Evolutionary conservation across 2,888 invertebrate species (phyloP).

Genomic region (Linnaemya vulpina): DNA sequence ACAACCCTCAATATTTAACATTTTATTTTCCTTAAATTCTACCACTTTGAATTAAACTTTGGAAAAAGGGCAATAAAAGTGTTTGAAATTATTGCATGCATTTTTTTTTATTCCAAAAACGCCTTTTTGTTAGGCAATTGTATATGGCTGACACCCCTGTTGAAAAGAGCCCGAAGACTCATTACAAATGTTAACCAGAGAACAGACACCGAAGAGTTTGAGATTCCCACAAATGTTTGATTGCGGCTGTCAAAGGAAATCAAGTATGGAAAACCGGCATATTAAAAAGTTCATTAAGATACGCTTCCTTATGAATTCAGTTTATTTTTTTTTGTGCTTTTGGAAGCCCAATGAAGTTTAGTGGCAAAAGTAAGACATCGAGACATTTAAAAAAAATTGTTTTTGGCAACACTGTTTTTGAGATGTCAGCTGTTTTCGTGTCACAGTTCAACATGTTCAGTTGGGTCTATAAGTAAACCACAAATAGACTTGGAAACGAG

Average conservation of each 20-base stretch:
- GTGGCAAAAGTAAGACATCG: too few species aligned
- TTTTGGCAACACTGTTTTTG: too few species aligned
- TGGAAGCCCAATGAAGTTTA: too few species aligned
- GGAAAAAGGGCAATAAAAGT: slow-evolving; percentile 11
- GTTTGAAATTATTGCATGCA: slow-evolving; percentile 18
- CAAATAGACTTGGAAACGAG: too few species aligned
- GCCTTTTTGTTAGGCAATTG: slow-evolving; percentile 44
- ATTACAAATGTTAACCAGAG: slow-evolving; percentile 48
- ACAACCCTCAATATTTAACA: slow-evolving; percentile 37
- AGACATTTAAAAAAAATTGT: too few species aligned
- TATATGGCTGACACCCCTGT: slow-evolving; percentile 40
- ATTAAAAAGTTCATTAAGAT: too few species aligned
- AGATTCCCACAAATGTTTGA: not conserved
- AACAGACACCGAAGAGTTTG: not conserved
- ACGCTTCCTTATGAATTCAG: too few species aligned
- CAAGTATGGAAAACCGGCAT: not conserved
- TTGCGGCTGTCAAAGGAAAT: not conserved
- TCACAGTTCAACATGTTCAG: too few species aligned
- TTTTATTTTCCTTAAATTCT: slow-evolving; percentile 34
- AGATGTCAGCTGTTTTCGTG: too few species aligned
- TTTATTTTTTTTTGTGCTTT: too few species aligned
- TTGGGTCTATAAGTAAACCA: too few species aligned
- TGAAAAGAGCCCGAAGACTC: slow-evolving; percentile 23
- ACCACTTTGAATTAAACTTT: not conserved
- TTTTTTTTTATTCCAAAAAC: slow-evolving; percentile 26